These are phyloP conservation scores for Sakesphorus luctuosus DNA, from an alignment of 2,113 vertebrate genomes.

Conservation along the genomic window DNA sequence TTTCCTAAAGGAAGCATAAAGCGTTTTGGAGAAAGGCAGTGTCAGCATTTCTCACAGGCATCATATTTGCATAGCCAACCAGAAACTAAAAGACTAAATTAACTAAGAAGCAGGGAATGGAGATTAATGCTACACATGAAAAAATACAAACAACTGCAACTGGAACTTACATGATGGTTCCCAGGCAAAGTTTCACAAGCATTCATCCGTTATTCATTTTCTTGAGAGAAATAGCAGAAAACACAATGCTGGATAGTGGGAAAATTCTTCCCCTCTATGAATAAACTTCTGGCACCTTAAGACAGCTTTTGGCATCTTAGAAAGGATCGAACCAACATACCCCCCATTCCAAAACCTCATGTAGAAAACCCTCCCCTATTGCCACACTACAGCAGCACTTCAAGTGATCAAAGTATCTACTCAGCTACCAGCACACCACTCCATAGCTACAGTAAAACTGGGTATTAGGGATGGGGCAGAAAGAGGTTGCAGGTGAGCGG, in stretches of 20 bases:
- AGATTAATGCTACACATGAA: neutral
- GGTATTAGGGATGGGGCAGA: neutral
- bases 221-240: neutral
- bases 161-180: neutral
- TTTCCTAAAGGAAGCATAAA: slow-evolving; percentile 73
- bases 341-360: neutral
- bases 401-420: neutral
- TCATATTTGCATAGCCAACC: neutral
- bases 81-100: neutral
- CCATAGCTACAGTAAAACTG: neutral
- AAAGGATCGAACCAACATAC: neutral
- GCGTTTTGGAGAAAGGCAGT: neutral
- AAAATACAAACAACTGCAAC: neutral
- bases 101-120: neutral
- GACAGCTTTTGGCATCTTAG: neutral
- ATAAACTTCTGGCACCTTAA: neutral
- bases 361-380: neutral
- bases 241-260: neutral
- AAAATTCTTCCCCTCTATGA: neutral
- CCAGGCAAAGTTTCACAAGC: neutral
- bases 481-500: neutral
- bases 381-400: neutral
- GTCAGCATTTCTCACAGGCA: neutral
- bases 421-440: neutral
- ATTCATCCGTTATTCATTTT: neutral